These are phyloP conservation scores for Himalopsyche anomala DNA, from an alignment of 2,888 invertebrate genomes.

Conservation along the genomic window DNA sequence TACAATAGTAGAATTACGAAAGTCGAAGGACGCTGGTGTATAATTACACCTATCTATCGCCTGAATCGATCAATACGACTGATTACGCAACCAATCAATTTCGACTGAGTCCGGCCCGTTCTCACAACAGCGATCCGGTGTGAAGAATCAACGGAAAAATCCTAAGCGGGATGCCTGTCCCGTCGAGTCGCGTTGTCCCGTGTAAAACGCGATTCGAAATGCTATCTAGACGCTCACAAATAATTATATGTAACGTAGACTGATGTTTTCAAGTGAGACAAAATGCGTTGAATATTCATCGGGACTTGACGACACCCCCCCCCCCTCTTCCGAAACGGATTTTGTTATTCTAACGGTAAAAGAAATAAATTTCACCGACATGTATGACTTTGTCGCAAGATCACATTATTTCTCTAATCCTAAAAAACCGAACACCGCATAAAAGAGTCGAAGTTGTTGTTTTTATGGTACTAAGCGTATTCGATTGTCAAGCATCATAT, in stretches of 20 bases:
- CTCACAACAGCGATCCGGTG: slow-evolving; percentile 57
- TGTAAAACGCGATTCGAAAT: slow-evolving; percentile 44
- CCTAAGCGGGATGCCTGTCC: slow-evolving; percentile 37
- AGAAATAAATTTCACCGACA: background rate
- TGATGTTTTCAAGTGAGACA: slow-evolving; percentile 18
- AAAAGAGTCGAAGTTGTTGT: too few relatives aligned
- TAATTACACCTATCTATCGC: background rate
- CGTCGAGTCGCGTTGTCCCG: slow-evolving; percentile 46
- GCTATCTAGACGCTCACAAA: slow-evolving; percentile 7
- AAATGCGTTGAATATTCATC: slow-evolving; percentile 37
- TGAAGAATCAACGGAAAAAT: slow-evolving; percentile 50
- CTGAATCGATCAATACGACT: background rate
- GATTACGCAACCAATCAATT: slow-evolving; percentile 21
- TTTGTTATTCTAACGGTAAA: background rate
- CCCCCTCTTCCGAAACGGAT: too few relatives aligned
- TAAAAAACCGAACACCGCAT: too few relatives aligned
- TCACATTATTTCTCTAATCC: too few relatives aligned
- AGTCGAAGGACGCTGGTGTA: background rate
- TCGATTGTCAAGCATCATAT: too few relatives aligned
- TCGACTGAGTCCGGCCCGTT: slow-evolving; percentile 23
- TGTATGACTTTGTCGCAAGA: too few relatives aligned
- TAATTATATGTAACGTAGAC: slow-evolving; percentile 25
- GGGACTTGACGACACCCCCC: background rate
- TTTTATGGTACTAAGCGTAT: too few relatives aligned
- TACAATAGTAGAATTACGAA: too few relatives aligned